Conservation (phyloP, 1,140 invertebrate genomes). For the Drosophila malerkotliana region DNA sequence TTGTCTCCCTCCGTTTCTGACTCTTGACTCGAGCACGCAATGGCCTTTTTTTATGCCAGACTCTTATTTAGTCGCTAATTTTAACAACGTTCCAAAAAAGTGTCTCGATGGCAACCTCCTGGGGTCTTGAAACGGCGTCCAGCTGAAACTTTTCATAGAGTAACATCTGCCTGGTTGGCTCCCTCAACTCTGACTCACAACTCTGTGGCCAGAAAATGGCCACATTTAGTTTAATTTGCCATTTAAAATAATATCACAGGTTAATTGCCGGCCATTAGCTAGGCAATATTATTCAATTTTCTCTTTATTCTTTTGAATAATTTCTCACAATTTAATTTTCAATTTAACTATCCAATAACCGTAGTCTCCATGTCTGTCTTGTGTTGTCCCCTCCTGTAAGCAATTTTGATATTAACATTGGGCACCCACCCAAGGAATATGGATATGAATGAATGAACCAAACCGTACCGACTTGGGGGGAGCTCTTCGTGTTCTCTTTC, state of each 20-base stretch:
- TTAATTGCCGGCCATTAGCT: slow-evolving; percentile 37
- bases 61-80: slow-evolving; percentile 68
- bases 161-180: slow-evolving; percentile 21
- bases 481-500: slow-evolving; percentile 21
- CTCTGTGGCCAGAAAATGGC: slow-evolving; percentile 1
- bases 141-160: neutral
- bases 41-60: slow-evolving; percentile 21
- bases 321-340: slow-evolving; percentile 47
- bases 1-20: slow-evolving; percentile 1
- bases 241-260: slow-evolving; percentile 45
- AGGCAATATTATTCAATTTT: slow-evolving; percentile 42
- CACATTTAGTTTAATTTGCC: slow-evolving; percentile 36
- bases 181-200: slow-evolving; percentile 26
- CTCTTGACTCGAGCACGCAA: slow-evolving; percentile 54
- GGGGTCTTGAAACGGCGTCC: slow-evolving; percentile 37
- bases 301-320: slow-evolving; percentile 4
- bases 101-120: slow-evolving; percentile 66
- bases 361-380: slow-evolving; percentile 47
- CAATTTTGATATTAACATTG: slow-evolving; percentile 81
- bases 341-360: slow-evolving; percentile 63
- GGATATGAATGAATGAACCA: slow-evolving; percentile 53
- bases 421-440: slow-evolving; percentile 29
- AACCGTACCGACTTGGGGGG: slow-evolving; percentile 24
- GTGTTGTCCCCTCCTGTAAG: slow-evolving; percentile 1
- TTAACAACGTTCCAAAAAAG: slow-evolving; percentile 61